Conservation (phyloP, 2,888 invertebrate genomes). For the Pseudanteris insignis region DNA sequence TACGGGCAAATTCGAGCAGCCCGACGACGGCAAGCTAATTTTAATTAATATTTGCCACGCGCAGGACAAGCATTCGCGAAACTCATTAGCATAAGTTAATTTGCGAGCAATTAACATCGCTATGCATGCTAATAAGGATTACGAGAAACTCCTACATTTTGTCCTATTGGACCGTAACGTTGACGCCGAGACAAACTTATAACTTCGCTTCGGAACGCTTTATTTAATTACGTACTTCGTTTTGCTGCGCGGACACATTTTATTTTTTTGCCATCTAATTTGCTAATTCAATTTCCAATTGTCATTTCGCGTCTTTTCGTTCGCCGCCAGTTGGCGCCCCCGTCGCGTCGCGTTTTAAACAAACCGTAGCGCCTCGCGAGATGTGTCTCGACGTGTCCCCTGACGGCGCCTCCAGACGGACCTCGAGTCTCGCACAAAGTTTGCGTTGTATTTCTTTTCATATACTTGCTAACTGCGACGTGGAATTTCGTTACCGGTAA, state of each 20-base stretch:
- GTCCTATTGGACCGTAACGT: conserved; percentile 29
- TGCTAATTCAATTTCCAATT: conserved; percentile 35
- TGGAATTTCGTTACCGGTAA: not conserved
- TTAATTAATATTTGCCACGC: conserved; percentile 46
- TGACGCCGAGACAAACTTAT: conserved; percentile 33
- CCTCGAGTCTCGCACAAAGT: not conserved
- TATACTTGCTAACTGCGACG: not conserved
- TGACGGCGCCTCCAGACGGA: not conserved
- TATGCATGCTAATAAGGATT: conserved; percentile 46
- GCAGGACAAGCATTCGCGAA: conserved; percentile 40
- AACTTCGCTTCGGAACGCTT: conserved; percentile 34
- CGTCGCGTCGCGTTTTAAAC: conserved; percentile 7
- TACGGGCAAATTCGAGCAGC: conserved; percentile 26
- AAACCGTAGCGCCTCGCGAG: conserved; percentile 5
- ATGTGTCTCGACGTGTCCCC: not conserved
- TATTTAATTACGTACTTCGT: conserved; percentile 33
- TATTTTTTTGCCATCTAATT: conserved; percentile 15
- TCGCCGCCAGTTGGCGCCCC: not conserved
- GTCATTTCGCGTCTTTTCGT: conserved; percentile 21
- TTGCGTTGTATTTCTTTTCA: not conserved
- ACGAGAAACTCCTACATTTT: conserved; percentile 39
- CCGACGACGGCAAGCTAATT: conserved; percentile 32
- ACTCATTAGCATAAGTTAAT: conserved; percentile 45
- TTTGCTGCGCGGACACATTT: conserved; percentile 17
- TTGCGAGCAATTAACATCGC: conserved; percentile 44